These are phyloP conservation scores for Xanthostigma xanthostigma DNA, from an alignment of 2,888 invertebrate species.

Conservation along the genomic window DNA sequence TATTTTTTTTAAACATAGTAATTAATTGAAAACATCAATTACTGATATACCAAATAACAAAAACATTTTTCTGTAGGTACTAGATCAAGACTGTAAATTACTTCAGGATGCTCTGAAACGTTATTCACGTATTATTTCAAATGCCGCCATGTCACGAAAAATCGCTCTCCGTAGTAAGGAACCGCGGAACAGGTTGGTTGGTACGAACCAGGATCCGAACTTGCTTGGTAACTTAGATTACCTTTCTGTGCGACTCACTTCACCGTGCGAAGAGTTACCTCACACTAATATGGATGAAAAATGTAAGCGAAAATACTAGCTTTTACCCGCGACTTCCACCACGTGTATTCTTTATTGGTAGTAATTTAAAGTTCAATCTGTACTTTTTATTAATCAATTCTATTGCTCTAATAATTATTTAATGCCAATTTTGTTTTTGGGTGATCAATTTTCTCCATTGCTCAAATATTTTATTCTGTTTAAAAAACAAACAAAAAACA, in stretches of 20 bases:
- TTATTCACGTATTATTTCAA: constrained; percentile 32
- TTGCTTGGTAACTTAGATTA: constrained; percentile 29
- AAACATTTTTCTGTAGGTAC: constrained; percentile 20
- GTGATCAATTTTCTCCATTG: neutral
- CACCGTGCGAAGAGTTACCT: constrained; percentile 50
- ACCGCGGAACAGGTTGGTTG: constrained; percentile 6
- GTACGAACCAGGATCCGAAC: constrained; percentile 16
- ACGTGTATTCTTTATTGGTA: too few species aligned
- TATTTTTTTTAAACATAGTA: constrained; percentile 1
- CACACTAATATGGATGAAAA: constrained; percentile 58
- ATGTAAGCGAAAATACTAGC: constrained; percentile 45
- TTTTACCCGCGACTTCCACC: too few species aligned
- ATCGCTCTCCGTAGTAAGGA: constrained; percentile 6
- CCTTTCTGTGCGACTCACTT: constrained; percentile 38
- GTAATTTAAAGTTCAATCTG: neutral
- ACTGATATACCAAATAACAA: neutral
- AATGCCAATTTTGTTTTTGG: neutral
- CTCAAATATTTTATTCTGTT: neutral
- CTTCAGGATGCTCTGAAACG: constrained; percentile 38
- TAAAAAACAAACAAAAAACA: too few species aligned
- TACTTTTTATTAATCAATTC: neutral
- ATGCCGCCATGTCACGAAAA: constrained; percentile 10
- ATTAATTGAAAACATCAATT: constrained; percentile 3
- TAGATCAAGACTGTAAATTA: constrained; percentile 34
- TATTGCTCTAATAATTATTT: too few species aligned